Conservation (phyloP, 2,797 vertebrate genomes). For the Catharus ustulatus region DNA sequence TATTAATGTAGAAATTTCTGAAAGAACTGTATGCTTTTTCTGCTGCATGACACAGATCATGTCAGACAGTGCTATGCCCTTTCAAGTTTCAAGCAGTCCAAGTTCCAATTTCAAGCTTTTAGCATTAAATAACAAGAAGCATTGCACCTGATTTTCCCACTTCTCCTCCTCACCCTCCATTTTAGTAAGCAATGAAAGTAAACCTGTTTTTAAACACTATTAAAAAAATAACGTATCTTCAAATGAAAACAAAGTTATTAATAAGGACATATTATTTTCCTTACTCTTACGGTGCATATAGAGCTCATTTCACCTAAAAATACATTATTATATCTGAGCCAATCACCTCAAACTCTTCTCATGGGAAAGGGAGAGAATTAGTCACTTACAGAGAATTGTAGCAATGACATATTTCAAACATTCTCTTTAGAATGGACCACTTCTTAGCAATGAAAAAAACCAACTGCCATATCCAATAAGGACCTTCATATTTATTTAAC, state of each 20-base stretch:
- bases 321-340: neutral
- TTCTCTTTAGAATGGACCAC: neutral
- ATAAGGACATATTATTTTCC: neutral
- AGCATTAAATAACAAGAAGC: neutral
- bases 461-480: neutral
- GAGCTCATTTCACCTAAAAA: neutral
- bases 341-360: neutral
- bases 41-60: neutral
- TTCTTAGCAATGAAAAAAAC: neutral
- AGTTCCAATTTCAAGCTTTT: neutral
- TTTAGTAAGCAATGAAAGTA: neutral
- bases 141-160: neutral
- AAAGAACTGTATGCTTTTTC: neutral
- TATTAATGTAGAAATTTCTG: neutral
- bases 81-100: neutral
- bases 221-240: neutral
- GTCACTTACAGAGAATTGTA: neutral
- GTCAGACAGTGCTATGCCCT: neutral
- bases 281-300: neutral
- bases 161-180: rapidly evolving
- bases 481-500: neutral
- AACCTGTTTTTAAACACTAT: neutral
- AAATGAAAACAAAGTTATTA: neutral
- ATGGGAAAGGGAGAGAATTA: neutral
- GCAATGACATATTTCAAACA: neutral